Conservation (phyloP, 2,113 vertebrate species). For the Calyptomena viridis region DNA sequence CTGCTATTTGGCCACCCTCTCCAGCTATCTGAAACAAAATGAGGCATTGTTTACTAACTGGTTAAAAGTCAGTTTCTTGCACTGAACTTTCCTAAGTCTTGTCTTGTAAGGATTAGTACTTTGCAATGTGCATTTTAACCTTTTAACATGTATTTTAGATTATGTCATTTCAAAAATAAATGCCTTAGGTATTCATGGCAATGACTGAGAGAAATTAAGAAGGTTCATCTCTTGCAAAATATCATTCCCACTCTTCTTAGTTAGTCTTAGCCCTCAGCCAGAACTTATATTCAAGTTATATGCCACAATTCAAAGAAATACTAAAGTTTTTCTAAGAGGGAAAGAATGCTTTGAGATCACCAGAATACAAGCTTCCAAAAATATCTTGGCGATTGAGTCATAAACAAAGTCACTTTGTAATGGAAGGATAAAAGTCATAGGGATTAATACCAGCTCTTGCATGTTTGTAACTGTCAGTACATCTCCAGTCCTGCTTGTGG, state of each 20-base stretch:
- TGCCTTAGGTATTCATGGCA: background rate
- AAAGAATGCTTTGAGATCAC: background rate
- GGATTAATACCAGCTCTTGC: background rate
- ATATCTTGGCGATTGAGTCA: background rate
- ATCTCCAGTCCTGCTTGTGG: background rate
- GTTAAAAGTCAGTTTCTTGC: background rate
- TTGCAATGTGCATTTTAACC: background rate
- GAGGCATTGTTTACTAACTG: background rate
- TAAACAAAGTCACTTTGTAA: constrained; percentile 1
- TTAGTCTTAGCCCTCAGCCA: background rate
- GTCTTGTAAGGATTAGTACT: background rate
- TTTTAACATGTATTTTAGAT: background rate
- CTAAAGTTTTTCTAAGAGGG: background rate
- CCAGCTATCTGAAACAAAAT: background rate
- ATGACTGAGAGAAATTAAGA: background rate
- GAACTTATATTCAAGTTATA: background rate
- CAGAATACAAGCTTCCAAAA: constrained; percentile 24
- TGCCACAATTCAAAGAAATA: background rate
- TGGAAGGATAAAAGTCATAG: background rate
- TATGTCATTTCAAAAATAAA: background rate
- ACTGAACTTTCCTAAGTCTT: background rate
- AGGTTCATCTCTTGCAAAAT: background rate
- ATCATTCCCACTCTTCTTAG: background rate
- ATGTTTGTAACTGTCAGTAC: background rate
- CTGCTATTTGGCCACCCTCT: background rate